Conservation (phyloP, 2,888 invertebrate species). For the Gonocerus acuteangulatus region DNA sequence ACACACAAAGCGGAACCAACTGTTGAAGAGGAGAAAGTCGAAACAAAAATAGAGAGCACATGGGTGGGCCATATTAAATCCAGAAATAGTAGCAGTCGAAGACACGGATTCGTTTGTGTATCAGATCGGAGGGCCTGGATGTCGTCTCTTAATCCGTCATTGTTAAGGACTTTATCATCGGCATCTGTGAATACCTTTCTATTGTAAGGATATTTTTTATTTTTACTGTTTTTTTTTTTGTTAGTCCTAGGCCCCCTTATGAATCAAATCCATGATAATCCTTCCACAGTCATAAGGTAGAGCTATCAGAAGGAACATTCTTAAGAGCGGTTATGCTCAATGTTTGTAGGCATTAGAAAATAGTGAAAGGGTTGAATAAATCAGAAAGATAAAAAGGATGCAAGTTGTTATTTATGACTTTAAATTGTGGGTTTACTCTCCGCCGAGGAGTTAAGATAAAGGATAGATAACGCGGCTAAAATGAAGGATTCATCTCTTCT, state of each 20-base stretch:
- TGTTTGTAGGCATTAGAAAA: too few species aligned
- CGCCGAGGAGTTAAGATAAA: too few species aligned
- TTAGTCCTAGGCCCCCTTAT: background rate
- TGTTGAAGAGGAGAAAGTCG: too few species aligned
- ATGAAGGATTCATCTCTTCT: too few species aligned
- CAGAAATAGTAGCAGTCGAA: too few species aligned
- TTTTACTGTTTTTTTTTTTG: conserved; percentile 1
- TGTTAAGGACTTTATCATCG: conserved; percentile 1
- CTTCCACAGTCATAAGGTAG: too few species aligned
- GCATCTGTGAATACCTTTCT: conserved; percentile 13
- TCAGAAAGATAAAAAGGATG: background rate
- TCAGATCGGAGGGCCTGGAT: background rate
- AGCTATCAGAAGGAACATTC: too few species aligned
- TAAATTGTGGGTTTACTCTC: background rate
- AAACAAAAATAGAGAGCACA: too few species aligned
- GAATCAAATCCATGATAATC: background rate
- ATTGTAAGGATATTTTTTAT: background rate
- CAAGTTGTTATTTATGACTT: background rate
- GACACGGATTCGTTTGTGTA: background rate
- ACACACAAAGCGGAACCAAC: too few species aligned
- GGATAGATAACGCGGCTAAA: too few species aligned
- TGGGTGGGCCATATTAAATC: too few species aligned
- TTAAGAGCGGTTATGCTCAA: too few species aligned
- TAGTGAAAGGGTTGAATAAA: background rate
- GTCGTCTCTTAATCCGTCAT: conserved; percentile 21